These are phyloP conservation scores for Mormyrus hasselquistii DNA, from an alignment of 2,797 vertebrate species.

Conservation along the genomic window DNA sequence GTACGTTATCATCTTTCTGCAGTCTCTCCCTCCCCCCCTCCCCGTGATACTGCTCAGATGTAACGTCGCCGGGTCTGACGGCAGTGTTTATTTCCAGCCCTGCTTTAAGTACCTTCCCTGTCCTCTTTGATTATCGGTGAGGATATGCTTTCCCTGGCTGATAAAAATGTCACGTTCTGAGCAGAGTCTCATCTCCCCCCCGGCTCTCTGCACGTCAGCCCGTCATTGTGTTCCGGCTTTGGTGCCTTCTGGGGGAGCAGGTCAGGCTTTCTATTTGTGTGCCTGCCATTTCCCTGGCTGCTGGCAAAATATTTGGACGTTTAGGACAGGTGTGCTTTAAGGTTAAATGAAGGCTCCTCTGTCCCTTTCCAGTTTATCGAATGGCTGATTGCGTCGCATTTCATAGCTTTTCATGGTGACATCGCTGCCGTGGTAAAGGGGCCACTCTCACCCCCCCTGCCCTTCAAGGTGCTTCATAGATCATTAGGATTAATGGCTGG, in stretches of 20 bases:
- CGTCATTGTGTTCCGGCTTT: neutral
- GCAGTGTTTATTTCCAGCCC: neutral
- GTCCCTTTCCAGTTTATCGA: neutral
- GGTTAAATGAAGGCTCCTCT: neutral
- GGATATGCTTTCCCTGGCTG: neutral
- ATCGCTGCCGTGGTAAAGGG: neutral
- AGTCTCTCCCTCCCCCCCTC: neutral
- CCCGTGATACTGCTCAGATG: neutral
- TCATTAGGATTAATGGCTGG: conserved; percentile 21
- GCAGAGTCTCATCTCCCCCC: neutral
- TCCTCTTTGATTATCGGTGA: neutral
- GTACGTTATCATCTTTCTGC: neutral
- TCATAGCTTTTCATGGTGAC: neutral
- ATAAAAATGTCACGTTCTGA: neutral
- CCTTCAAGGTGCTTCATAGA: neutral
- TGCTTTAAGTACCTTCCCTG: neutral
- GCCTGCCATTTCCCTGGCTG: neutral
- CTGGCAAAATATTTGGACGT: neutral
- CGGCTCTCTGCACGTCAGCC: neutral
- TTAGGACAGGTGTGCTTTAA: neutral
- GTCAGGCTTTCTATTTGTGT: neutral
- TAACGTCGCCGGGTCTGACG: neutral
- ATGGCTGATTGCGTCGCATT: neutral
- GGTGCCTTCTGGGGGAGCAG: neutral
- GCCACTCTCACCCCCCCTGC: neutral